These are phyloP conservation scores for Synergus umbraculus DNA, from an alignment of 2,888 invertebrate genomes.

Conservation along the genomic window DNA sequence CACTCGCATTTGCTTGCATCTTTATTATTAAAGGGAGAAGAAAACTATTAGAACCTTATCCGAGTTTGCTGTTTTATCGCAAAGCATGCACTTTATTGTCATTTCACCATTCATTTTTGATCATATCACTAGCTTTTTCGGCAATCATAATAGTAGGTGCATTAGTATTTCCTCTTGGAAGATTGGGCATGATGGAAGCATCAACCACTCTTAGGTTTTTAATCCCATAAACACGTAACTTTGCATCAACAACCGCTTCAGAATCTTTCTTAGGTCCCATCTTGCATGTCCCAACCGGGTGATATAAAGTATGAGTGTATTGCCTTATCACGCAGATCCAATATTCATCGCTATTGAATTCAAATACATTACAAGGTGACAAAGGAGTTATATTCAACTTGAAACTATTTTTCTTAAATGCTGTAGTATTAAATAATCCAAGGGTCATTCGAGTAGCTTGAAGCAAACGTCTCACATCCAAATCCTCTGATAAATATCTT, in stretches of 20 bases:
- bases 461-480: neutral
- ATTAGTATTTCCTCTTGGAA: constrained; percentile 79
- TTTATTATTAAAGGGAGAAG: too few species aligned
- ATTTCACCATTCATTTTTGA: constrained; percentile 80
- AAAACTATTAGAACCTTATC: too few species aligned
- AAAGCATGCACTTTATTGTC: too few species aligned
- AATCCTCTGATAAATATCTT: neutral
- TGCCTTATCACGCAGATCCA: constrained; percentile 79
- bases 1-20: too few species aligned
- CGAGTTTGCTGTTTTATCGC: too few species aligned
- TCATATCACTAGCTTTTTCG: constrained; percentile 80
- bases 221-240: constrained; percentile 82
- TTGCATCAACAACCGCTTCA: constrained; percentile 80
- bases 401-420: neutral
- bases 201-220: constrained; percentile 83
- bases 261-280: constrained; percentile 80
- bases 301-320: constrained; percentile 80
- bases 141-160: constrained; percentile 80
- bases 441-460: neutral
- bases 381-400: neutral
- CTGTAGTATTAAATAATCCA: neutral
- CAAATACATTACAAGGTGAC: constrained; percentile 31
- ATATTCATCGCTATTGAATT: constrained; percentile 70
- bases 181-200: constrained; percentile 83
- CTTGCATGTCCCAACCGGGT: constrained; percentile 81